phyloP scores from a whole-genome alignment of 1,140 invertebrate species.

The Subanguina moxae region DNA sequence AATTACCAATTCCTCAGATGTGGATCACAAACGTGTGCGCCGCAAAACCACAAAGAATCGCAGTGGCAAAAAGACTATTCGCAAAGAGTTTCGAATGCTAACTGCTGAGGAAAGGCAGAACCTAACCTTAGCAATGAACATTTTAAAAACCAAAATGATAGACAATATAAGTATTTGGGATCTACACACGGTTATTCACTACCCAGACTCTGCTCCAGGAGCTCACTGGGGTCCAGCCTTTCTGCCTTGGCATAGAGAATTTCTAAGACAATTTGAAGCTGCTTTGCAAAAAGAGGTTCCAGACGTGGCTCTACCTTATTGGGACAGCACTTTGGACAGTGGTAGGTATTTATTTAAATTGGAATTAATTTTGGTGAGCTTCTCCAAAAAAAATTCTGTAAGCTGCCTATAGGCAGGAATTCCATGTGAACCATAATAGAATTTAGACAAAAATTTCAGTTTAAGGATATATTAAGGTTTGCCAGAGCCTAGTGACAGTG shows the following conservation, averaged over 20 bases:
- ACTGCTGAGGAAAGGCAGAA: conserved; percentile 44
- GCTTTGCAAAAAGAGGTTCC: conserved; percentile 54
- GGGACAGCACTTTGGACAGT: conserved; percentile 60
- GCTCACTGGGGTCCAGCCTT: conserved; percentile 56
- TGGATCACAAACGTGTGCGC: background rate
- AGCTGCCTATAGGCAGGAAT: too few species aligned
- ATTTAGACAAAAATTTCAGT: too few species aligned
- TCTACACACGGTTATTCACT: conserved; percentile 57
- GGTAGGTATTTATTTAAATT: conserved; percentile 23
- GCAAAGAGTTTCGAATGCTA: conserved; percentile 57
- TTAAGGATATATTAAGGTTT: conserved; percentile 33
- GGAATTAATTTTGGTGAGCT: background rate
- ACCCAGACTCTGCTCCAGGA: conserved; percentile 56
- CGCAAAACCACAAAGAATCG: conserved; percentile 14
- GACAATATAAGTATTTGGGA: conserved; percentile 58
- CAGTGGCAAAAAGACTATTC: conserved; percentile 37
- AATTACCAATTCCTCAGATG: background rate
- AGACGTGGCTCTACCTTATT: conserved; percentile 53
- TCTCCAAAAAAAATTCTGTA: too few species aligned
- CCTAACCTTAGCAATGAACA: conserved; percentile 52
- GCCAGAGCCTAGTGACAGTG: conserved; percentile 54
- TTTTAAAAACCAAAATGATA: conserved; percentile 47
- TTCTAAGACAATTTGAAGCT: conserved; percentile 54
- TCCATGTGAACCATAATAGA: too few species aligned
- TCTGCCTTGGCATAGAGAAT: conserved; percentile 57